phyloP scores from a whole-genome alignment of 2,888 invertebrate genomes.

The Phoronis australis region DNA sequence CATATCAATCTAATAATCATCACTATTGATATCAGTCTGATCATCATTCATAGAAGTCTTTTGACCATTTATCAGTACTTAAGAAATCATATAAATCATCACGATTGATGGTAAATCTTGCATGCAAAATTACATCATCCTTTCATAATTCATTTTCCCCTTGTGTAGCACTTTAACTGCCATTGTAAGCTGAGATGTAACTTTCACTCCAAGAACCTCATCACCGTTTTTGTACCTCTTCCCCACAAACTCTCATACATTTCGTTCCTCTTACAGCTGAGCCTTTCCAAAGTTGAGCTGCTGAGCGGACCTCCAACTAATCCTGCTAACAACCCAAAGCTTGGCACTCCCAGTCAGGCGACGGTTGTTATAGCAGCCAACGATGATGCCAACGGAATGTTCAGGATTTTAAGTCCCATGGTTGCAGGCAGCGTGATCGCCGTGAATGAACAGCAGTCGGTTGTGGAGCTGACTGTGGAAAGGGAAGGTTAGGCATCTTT shows the following conservation, averaged over 20 bases:
- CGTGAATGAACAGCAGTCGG: conserved; percentile 39
- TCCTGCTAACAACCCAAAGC: conserved; percentile 27
- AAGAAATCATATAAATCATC: no score
- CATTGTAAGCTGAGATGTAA: no score
- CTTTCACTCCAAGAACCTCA: no score
- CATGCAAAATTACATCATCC: no score
- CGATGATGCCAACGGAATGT: conserved; percentile 46
- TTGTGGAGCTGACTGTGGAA: conserved; percentile 44
- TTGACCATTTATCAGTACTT: no score
- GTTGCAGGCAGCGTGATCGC: conserved; percentile 24
- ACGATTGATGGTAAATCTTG: no score
- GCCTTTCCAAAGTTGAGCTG: conserved; percentile 26
- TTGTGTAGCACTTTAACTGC: no score
- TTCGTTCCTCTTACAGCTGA: conserved; percentile 15
- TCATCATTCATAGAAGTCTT: no score
- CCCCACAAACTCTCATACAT: conserved; percentile 1
- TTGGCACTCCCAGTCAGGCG: conserved; percentile 26
- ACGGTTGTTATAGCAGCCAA: conserved; percentile 34
- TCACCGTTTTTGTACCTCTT: no score
- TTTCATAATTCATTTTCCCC: no score
- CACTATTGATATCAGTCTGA: no score
- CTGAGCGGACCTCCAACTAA: conserved; percentile 22
- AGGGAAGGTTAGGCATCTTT: conserved; percentile 44
- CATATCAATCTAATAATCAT: no score
- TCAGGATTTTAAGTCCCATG: conserved; percentile 34